A percentile compares a stretch with the other conserved stretches of the same genome.
These are phyloP conservation scores for Cheirogaleus medius DNA, from an alignment of 2,113 vertebrate species.

Conservation along the genomic window DNA sequence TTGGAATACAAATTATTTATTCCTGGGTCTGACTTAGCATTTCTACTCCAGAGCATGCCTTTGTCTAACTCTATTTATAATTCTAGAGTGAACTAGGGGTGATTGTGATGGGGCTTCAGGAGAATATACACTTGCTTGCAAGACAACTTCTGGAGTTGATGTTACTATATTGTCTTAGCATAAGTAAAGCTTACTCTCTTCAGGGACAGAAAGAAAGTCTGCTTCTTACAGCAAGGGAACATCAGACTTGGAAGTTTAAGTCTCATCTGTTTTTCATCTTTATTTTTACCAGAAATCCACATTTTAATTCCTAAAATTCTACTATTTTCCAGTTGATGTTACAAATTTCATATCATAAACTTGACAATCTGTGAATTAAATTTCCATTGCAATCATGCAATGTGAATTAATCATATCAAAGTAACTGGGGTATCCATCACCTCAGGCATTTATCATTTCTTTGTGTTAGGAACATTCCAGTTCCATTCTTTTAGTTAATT, in stretches of 20 bases:
- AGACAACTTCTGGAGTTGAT: neutral
- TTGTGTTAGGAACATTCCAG: too few species aligned
- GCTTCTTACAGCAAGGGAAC: neutral
- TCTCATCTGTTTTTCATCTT: neutral
- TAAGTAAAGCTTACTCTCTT: neutral
- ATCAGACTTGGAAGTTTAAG: neutral
- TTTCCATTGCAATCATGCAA: neutral
- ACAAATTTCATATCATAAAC: neutral
- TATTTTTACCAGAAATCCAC: neutral
- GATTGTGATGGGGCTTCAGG: neutral
- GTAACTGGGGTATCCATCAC: too few species aligned
- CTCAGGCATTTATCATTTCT: too few species aligned
- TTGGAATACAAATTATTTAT: neutral
- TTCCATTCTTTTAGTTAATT: too few species aligned
- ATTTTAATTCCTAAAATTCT: neutral
- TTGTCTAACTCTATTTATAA: neutral
- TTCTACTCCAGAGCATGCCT: neutral
- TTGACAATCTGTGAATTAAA: slow-evolving; percentile 42
- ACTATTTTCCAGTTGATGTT: neutral
- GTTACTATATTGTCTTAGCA: neutral
- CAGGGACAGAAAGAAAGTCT: neutral
- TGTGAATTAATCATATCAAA: too few species aligned
- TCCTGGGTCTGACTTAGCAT: neutral
- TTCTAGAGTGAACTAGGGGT: neutral
- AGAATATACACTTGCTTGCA: neutral